Evolutionary conservation across 2,797 vertebrate species (phyloP), one percentile per base, ranked within the genome.

Genomic region (Enteromius argenteus): DNA sequence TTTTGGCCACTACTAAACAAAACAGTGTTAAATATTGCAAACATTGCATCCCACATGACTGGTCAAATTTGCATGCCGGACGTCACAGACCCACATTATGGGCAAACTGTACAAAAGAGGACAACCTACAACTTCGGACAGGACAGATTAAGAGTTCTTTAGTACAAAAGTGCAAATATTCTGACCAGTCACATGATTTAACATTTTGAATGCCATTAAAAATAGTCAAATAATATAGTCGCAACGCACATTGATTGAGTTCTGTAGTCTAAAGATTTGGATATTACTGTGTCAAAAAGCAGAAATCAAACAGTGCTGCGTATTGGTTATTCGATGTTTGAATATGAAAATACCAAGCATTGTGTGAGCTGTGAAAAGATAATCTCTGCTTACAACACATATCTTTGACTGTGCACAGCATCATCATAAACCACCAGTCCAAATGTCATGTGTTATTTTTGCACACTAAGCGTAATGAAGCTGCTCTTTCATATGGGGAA

Each of bases 401-500:
- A 66, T 79, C 27, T 49, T 17, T 15, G 17, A 15, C 23, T 5
- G 3, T 32, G 14, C 56, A 76, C 32, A 56, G 6, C 13, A 46
- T 64, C 5, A 51, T 27, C 27, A 21, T 35, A 78, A 62, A 46
- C 14, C 60, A 5, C 13, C 19, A 67, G 27, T 17, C 11, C 44
- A 23, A 67, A 67, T 23, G n/a, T 17, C 21, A 62, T 44, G 62
- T 3, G 13, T 53, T 39, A 27, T 37, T 68, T 39, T 39, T 80
- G 32, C 32, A 69, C 46, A 56, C 35, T 69, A 80, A 42, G 46
- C 62, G 51, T 0, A 56, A 4, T 27, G n/a, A 53, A 80, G 66
- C 35, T 68, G 32, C 9, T 19, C 46, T 58, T 30, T 60, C 13
- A 23, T 60, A 62, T n/a, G 27, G 80, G 68, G 80, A 81, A 81